Base-by-base conservation (phyloP, 2,888 invertebrate species). In the Protophormia terraenovae region DNA sequence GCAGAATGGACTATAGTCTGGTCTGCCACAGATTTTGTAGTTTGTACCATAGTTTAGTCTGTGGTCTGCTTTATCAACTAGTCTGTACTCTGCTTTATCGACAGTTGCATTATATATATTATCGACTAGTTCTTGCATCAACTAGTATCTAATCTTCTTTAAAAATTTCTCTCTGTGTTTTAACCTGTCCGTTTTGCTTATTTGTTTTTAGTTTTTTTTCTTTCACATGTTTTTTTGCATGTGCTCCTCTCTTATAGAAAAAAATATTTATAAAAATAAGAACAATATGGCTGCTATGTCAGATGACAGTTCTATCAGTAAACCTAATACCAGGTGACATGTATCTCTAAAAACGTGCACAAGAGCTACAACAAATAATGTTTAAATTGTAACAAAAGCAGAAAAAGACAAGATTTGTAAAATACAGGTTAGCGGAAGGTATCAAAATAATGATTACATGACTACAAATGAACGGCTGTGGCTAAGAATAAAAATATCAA, bases 261-360 rank as follows among this genome's bases (percentile, higher is more conserved):
- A 55, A 55, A 27, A 55, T 14, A 53, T 8, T 0, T 16, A 22
- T 16, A 32, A 32, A 64, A 64, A 22, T 8, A 50, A 76, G 55
- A 58, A 58, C 82, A 83, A 71, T 75, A 86, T 80, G 79, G 66
- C 83, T 83, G 83, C 86, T 80, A 71, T 83, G 77, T 72, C 76
- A 80, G 86, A 71, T 86, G 87, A 87, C 87, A 87, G 87, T 87
- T 87, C 87, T 87, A 88, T 87, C 87, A 87, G 87, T 84, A 84
- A 87, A 83, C 83, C 86, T 88, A 88, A 88, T 87, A 84, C 87
- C 88, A 86, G 84, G 79, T 87, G 87, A 87, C 86, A 85, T 73
- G 86, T 84, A 86, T 62, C 67, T 73, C 75, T 35, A 38, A 60
- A 75, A 83, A 83, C 69, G 78, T 80, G 79, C 76, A 76, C 79